These are phyloP conservation scores for Uropetala carovei DNA, from an alignment of 2,888 invertebrate species.

Conservation along the genomic window DNA sequence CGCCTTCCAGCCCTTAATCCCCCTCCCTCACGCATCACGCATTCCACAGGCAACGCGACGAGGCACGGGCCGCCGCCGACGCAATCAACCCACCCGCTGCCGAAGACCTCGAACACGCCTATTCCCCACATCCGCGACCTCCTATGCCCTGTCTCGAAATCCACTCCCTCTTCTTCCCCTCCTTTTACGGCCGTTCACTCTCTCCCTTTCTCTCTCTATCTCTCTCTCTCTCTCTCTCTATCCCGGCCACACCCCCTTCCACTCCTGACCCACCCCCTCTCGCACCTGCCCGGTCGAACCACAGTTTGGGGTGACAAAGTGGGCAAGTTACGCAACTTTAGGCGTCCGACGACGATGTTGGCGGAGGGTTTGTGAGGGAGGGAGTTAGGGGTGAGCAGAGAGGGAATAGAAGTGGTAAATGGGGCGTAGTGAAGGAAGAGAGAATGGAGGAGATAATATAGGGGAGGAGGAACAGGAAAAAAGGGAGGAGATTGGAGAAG, in stretches of 20 bases:
- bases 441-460: not conserved
- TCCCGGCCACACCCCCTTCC: not conserved
- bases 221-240: not conserved
- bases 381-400: not conserved
- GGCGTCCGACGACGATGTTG: conserved; percentile 8
- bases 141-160: too few species aligned
- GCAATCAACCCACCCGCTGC: not conserved
- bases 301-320: conserved; percentile 61
- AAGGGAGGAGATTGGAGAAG: not conserved
- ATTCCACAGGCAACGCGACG: conserved; percentile 15
- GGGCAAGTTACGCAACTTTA: conserved; percentile 45
- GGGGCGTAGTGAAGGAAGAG: not conserved
- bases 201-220: not conserved
- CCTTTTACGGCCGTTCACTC: not conserved
- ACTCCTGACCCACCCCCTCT: not conserved
- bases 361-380: not conserved
- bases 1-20: not conserved
- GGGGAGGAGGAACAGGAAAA: not conserved
- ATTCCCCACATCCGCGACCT: too few species aligned
- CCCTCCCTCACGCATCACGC: not conserved
- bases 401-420: not conserved
- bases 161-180: not conserved
- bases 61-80: not conserved
- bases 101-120: not conserved
- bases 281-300: conserved; percentile 38